phyloP scores from a whole-genome alignment of 1,140 invertebrate species.

The Whitmania pigra region DNA sequence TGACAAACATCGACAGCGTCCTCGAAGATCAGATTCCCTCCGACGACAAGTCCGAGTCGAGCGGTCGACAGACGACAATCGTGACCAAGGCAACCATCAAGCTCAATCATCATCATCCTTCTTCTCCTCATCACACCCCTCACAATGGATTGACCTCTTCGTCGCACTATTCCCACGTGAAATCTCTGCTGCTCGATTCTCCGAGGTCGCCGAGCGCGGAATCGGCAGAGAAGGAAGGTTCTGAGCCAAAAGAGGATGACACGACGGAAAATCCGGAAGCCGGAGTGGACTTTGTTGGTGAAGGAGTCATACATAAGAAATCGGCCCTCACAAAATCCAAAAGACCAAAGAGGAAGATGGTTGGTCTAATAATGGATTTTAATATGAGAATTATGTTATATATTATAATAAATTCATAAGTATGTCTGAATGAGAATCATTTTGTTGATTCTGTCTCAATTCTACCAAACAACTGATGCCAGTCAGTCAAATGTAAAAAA shows the following conservation, averaged over 20 bases:
- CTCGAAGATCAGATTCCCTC: neutral
- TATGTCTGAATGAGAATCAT: neutral
- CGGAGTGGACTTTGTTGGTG: neutral
- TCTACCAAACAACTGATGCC: neutral
- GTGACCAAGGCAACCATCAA: no score
- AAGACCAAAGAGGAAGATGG: neutral
- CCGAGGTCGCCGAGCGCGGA: neutral
- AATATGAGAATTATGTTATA: neutral
- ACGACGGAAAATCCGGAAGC: neutral
- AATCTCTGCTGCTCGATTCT: neutral
- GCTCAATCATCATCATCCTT: neutral
- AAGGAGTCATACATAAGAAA: neutral
- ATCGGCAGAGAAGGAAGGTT: neutral
- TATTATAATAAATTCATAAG: neutral
- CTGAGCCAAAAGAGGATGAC: neutral
- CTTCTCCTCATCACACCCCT: neutral
- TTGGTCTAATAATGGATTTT: neutral
- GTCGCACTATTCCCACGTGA: neutral
- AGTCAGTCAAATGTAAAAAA: neutral
- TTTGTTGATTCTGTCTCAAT: neutral
- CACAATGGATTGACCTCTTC: neutral
- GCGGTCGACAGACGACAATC: no score
- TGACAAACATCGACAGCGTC: slow-evolving; percentile 6
- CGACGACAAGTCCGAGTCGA: neutral
- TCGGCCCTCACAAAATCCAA: neutral